Percentiles rank a stretch among this genome's conserved stretches.
These are phyloP conservation scores for Amazonetta brasiliensis DNA, from an alignment of 2,797 vertebrate species.

Conservation along the genomic window DNA sequence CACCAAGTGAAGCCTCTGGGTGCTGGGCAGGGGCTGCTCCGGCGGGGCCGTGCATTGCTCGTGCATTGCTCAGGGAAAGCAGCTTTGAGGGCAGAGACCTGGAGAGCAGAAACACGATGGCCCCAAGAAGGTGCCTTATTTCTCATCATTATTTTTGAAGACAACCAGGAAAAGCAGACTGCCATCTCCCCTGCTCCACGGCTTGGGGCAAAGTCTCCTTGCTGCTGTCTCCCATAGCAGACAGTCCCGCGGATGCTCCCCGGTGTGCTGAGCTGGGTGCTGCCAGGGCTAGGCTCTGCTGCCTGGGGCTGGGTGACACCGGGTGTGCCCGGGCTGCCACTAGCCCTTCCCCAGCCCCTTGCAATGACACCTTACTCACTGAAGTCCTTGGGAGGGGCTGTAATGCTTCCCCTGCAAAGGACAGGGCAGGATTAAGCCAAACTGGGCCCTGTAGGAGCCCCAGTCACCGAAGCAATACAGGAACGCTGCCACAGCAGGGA, in stretches of 20 bases:
- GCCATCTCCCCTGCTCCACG: not conserved
- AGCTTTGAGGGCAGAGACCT: fast-evolving
- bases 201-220: not conserved
- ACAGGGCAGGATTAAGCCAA: not conserved
- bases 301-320: not conserved
- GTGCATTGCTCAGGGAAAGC: not conserved
- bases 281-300: not conserved
- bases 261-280: not conserved
- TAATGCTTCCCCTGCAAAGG: fast-evolving
- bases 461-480: fast-evolving
- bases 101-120: fast-evolving
- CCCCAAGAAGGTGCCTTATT: fast-evolving
- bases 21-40: not conserved
- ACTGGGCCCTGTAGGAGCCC: not conserved
- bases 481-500: not conserved
- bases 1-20: fast-evolving
- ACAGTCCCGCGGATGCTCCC: fast-evolving
- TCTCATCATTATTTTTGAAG: not conserved
- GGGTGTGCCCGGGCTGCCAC: too few relatives aligned
- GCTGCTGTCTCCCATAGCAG: not conserved
- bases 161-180: fast-evolving
- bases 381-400: not conserved
- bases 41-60: not conserved
- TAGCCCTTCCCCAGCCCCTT: not conserved
- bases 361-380: not conserved